Evolutionary conservation across 1,140 invertebrate genomes (phyloP), one percentile per base, ranked within the genome.

Genomic region (Chironomus tepperi): DNA sequence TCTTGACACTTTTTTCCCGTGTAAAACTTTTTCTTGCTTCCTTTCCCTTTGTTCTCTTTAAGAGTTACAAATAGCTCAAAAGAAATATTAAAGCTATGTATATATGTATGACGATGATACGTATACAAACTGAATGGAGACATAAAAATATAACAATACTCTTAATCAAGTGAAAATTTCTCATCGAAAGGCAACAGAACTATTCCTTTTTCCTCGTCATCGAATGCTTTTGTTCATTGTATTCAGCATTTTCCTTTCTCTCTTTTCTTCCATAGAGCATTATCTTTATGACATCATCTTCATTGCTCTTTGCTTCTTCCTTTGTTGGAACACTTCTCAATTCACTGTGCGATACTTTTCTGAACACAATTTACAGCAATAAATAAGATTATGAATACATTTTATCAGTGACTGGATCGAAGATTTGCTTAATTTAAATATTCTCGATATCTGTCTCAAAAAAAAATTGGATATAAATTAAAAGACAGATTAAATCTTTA

Each of bases 131-230:
- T n/a, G 12, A n/a, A 57, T 57, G 47, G 47, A 57, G 47, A 57
- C 47, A 57, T 57, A 57, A 57, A 57, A 57, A 57, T 57, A 57
- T 12, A 57, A 57, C 47, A 57, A 57, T 57, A n/a, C 47, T 21
- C 65, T 70, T 70, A 70, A 70, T 70, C 65, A 70, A 70, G 65
- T 70, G 65, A 70, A 70, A 70, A 70, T 70, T 70, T 70, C n/a
- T 15, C 47, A n/a, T 57, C 47, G 24, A 34, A 34, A 34, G 24
- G 24, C 24, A n/a, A n/a, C 47, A 57, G 47, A 57, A 34, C 10
- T 57, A n/a, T 57, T 57, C 47, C 12, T 57, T 57, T 15, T n/a
- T 57, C 47, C 3, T 57, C 12, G 5, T n/a, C n/a, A 57, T 57
- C 12, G 5, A n/a, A 57, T 57, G n/a, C 43, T 57, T 57, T 15